phyloP scores from a whole-genome alignment of 2,797 vertebrate genomes.

The Hippoglossus hippoglossus region DNA sequence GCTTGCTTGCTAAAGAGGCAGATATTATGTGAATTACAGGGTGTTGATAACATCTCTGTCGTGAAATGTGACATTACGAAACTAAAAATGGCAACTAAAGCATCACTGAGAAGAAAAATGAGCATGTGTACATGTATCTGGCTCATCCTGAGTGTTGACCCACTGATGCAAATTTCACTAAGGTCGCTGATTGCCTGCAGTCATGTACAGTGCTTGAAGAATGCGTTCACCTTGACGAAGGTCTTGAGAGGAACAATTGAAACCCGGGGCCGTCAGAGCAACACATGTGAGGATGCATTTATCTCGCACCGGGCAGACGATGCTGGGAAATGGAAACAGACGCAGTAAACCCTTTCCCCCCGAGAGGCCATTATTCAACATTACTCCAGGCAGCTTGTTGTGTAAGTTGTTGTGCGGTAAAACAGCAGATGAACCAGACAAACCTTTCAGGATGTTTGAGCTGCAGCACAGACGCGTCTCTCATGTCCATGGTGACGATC shows the following conservation, averaged over 20 bases:
- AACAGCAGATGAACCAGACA: no score
- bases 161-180: constrained; percentile 14
- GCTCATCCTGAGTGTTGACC: background rate
- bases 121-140: no score
- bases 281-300: constrained; percentile 18
- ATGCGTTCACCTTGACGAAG: constrained; percentile 29
- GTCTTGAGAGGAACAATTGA: constrained; percentile 4
- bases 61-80: no score
- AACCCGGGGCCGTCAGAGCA: constrained; percentile 9
- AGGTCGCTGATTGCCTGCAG: constrained; percentile 24
- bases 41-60: no score
- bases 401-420: constrained; percentile 15
- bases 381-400: constrained; percentile 22
- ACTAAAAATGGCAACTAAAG: no score
- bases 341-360: background rate
- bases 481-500: no score
- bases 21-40: no score
- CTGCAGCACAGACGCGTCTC: no score
- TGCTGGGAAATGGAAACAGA: background rate
- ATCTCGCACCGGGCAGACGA: constrained; percentile 10
- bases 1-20: no score
- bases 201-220: background rate
- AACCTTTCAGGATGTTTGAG: no score
- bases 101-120: no score
- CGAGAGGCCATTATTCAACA: constrained; percentile 25